Percentiles rank a stretch among this genome's conserved stretches.
Evolutionary conservation across 2,113 vertebrate species (phyloP).

Genomic region (Proteles cristata): DNA sequence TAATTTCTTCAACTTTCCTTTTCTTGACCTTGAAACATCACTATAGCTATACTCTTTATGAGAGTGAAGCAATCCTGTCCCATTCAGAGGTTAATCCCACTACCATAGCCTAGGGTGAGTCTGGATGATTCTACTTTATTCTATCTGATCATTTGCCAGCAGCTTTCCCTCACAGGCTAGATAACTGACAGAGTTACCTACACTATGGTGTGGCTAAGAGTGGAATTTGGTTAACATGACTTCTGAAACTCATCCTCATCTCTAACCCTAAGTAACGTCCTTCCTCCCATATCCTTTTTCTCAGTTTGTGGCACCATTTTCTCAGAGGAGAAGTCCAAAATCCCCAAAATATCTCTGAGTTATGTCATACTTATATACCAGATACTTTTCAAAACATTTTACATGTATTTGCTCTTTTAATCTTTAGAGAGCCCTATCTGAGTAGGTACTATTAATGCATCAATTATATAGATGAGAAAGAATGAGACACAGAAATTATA

Average conservation of each 20-base stretch:
- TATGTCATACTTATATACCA: background rate
- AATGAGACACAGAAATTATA: background rate
- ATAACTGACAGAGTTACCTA: background rate
- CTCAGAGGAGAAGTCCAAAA: background rate
- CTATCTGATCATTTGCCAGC: background rate
- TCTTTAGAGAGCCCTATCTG: background rate
- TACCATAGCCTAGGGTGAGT: background rate
- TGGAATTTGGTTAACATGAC: background rate
- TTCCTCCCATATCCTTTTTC: background rate
- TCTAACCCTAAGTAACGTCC: background rate
- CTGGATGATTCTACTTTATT: background rate
- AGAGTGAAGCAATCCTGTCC: background rate
- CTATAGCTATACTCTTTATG: background rate
- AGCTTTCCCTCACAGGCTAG: background rate
- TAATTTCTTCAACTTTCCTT: background rate
- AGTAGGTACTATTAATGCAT: background rate
- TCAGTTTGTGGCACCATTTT: background rate
- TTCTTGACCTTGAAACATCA: background rate
- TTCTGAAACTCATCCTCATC: background rate
- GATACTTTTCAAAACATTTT: background rate
- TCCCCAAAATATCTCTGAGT: background rate
- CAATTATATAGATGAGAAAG: background rate
- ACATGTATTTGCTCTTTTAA: background rate
- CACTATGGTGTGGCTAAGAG: background rate
- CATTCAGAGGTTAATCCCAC: background rate